Percentiles rank a stretch among this genome's conserved stretches.
These are phyloP conservation scores for Acanthis flammea DNA, from an alignment of 2,797 vertebrate genomes.

Conservation along the genomic window DNA sequence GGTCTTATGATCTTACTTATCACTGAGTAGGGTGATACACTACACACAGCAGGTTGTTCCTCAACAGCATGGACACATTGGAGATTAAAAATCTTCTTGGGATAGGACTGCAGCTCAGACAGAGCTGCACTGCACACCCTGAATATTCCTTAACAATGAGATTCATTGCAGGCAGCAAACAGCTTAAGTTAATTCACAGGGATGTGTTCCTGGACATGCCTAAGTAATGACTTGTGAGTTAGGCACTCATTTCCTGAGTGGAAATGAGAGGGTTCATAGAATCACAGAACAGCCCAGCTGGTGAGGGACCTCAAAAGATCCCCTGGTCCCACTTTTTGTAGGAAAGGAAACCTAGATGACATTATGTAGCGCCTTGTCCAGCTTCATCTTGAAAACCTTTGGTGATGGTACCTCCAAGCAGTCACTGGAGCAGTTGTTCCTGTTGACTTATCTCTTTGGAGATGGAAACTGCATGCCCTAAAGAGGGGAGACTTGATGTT, in stretches of 20 bases:
- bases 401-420: neutral
- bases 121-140: neutral
- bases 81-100: neutral
- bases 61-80: fast-evolving
- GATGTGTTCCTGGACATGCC: neutral
- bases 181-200: neutral
- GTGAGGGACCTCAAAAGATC: neutral
- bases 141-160: neutral
- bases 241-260: neutral
- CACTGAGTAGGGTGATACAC: neutral
- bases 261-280: neutral
- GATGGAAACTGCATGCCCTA: neutral
- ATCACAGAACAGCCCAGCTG: neutral
- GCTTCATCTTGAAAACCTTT: neutral
- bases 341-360: neutral
- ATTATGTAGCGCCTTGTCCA: neutral
- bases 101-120: neutral
- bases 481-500: neutral
- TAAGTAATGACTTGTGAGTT: neutral
- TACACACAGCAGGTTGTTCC: neutral
- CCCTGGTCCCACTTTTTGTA: neutral
- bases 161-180: neutral
- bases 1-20: neutral
- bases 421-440: neutral
- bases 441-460: neutral